A percentile compares a stretch with the other conserved stretches of the same genome.
phyloP scores from a whole-genome alignment of 2,113 vertebrate species.

The Megaceryle maxima region DNA sequence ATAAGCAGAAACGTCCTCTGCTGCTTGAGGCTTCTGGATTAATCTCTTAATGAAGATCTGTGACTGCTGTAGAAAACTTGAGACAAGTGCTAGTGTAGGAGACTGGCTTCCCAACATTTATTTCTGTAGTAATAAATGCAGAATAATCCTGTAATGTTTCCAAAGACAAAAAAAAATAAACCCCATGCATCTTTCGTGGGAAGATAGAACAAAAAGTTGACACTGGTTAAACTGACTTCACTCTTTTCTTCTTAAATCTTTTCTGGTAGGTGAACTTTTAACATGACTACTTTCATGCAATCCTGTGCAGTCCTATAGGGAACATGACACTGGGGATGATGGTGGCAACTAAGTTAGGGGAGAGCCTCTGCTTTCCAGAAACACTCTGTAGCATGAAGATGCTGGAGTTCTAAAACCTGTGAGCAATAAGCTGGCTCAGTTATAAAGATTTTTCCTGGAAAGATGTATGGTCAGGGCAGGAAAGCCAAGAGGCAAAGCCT shows the following conservation, averaged over 20 bases:
- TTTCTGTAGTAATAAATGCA: neutral
- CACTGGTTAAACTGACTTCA: neutral
- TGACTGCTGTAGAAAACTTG: neutral
- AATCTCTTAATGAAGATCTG: neutral
- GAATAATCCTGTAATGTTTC: too few species aligned
- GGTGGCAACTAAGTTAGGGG: neutral
- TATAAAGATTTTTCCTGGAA: neutral
- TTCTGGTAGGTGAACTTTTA: neutral
- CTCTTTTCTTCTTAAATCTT: neutral
- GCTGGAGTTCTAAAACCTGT: neutral
- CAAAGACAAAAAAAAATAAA: neutral
- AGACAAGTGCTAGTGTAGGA: neutral
- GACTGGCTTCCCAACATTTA: neutral
- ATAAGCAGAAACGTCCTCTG: neutral
- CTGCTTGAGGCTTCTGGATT: neutral
- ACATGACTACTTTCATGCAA: neutral
- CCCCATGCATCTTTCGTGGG: neutral
- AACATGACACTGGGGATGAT: neutral
- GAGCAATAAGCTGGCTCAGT: neutral
- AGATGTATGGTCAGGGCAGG: neutral
- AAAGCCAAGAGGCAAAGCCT: neutral
- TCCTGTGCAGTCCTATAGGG: fast-evolving
- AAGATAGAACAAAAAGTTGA: neutral
- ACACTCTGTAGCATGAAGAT: neutral
- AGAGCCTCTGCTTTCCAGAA: neutral